Percentiles rank a stretch among this genome's conserved stretches.
phyloP scores from a whole-genome alignment of 2,113 vertebrate species.

The Tor tambroides region DNA sequence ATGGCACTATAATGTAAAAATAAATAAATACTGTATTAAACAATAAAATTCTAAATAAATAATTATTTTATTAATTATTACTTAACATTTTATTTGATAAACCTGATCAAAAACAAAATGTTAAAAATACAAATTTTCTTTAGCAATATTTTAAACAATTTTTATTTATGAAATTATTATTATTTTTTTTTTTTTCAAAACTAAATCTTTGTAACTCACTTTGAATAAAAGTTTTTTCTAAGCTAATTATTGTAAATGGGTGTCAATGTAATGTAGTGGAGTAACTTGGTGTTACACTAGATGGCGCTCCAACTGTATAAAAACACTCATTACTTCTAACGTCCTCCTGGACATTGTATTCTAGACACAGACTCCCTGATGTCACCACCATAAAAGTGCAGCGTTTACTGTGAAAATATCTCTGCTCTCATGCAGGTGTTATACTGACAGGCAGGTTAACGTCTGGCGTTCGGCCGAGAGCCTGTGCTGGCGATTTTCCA shows the following conservation, averaged over 20 bases:
- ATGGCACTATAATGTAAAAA: not conserved
- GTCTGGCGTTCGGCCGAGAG: not conserved
- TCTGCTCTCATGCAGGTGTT: not conserved
- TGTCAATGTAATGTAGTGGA: not conserved
- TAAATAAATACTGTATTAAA: not conserved
- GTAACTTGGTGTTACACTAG: not conserved
- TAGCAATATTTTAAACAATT: no score
- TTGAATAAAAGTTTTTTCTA: no score
- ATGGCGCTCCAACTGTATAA: not conserved
- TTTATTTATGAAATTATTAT: no score
- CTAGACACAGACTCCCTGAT: not conserved
- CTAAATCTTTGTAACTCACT: no score
- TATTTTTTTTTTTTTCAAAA: no score
- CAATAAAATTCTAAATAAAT: not conserved
- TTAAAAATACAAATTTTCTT: not conserved
- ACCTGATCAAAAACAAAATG: no score
- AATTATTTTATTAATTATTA: not conserved
- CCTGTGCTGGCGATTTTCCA: not conserved
- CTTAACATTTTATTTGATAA: not conserved
- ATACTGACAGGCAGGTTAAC: slow-evolving; percentile 1
- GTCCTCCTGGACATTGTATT: not conserved
- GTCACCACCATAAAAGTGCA: slow-evolving; percentile 21
- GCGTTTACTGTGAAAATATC: not conserved
- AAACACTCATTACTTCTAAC: not conserved
- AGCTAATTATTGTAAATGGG: not conserved